Evolutionary conservation across 2,797 vertebrate genomes (phyloP).

Genomic region (Avahi laniger): DNA sequence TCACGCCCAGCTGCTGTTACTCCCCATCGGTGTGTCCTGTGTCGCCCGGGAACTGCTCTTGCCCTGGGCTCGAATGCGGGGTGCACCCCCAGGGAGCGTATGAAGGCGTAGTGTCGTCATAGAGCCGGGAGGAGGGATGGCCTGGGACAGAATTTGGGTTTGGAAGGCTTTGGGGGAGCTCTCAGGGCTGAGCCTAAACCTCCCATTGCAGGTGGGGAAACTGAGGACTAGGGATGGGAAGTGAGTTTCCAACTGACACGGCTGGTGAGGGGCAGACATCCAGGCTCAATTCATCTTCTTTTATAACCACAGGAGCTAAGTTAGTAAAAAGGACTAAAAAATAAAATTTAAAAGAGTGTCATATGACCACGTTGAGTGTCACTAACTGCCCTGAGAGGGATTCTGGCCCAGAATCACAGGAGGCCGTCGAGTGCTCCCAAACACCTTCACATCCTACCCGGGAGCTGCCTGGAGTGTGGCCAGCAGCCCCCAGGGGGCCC

Average conservation of each 20-base stretch:
- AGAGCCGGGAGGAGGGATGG: not conserved
- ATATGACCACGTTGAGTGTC: not conserved
- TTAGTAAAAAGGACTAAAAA: not conserved
- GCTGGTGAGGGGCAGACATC: no score
- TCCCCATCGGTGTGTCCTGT: not conserved
- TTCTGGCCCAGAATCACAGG: not conserved
- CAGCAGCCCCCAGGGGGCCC: fast-evolving
- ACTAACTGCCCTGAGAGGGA: no score
- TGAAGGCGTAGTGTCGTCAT: fast-evolving
- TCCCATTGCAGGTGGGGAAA: not conserved
- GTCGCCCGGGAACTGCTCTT: not conserved
- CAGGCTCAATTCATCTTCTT: not conserved
- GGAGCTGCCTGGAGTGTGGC: not conserved
- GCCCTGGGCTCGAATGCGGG: no score
- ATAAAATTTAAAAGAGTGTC: not conserved
- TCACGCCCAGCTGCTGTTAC: not conserved
- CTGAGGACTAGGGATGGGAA: not conserved
- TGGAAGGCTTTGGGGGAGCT: no score
- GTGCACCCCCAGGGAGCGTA: fast-evolving
- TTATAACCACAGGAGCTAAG: not conserved
- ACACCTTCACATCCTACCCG: fast-evolving
- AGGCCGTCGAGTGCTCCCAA: fast-evolving
- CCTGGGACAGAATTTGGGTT: not conserved
- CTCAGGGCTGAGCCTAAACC: not conserved
- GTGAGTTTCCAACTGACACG: not conserved